Base-by-base conservation (phyloP, 2,888 invertebrate species). In the Alsophila aescularia region DNA sequence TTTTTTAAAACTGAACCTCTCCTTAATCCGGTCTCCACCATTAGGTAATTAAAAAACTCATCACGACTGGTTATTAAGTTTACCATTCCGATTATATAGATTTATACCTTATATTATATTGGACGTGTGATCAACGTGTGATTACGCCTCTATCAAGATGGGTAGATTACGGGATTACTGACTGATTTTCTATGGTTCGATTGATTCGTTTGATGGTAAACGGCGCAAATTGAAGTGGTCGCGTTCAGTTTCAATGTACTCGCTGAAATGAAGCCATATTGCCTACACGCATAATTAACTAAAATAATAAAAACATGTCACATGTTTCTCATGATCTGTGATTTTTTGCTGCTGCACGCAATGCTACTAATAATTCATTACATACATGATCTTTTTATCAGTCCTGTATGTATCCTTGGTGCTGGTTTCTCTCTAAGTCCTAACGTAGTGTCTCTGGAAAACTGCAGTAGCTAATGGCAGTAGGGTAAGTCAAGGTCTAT, bases 121-220 rank as follows among this genome's bases (percentile, higher is more conserved):
- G 34, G 47, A 60, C 48, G 44, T 60, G 61, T 54, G 49, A 62
- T 56, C 50, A 45, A 59, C 52, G 55, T 32, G 54, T 58, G 62
- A 62, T 62, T 62, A 62, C 48, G 34, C 35, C 37, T 47, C 51
- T 41, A 57, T 59, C 51, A 27, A 48, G 47, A 56, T 60, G 44
- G 54, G 45, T 50, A 47, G 48, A 59, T 65, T 58, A 62, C 57
- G 41, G 55, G 62, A 62, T 65, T 60, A 57, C 47, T 34, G 48
- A 21, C 35, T 53, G 55, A 58, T 59, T 62, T 51, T 52, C 41
- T 53, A 40, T 48, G 36, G 36, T 59, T 58, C 52, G 27, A 53
- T 51, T 52, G 43, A 60, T 57, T 62, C 58, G 53, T 56, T 61
- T 59, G 53, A 48, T 47, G 43, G 21, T 50, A 53, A 49, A 45